Evolutionary conservation across 2,888 invertebrate genomes (phyloP), one percentile per base, ranked within the genome.

Genomic region (Endomychus coccineus): DNA sequence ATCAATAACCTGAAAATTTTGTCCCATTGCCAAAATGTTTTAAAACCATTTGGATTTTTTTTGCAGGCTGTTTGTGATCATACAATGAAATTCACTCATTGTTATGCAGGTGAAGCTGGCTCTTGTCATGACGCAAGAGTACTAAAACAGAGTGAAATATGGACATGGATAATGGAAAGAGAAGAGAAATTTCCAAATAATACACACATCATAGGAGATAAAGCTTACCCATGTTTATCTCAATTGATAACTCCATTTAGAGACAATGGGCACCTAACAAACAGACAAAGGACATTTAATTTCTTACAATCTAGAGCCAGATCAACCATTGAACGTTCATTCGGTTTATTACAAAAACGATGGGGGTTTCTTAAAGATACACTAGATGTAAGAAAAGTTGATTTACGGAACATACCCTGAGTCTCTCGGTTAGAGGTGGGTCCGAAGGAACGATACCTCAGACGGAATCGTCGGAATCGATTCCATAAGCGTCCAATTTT

Each of bases 151-250:
- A 42, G 42, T 36, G 39, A 34, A 21, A 17, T 40, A 16, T 40
- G 32, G 32, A 36, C 15, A 17, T 38, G 28, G 7, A 31, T 40
- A 10, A 34, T 16, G 24, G 29, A 24, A n/a, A 16, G 23, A 16
- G 25, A 21, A 10, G 28, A 27, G 21, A 40, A 40, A 35, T 40
- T 44, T 36, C 35, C 36, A 22, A 34, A 41, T 21, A 14, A 41
- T 32, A 36, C 39, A 9, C 40, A 41, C 30, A 28, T 44, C 9
- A 10, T 44, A 27, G 39, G 36, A 27, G 41, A 44, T 22, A 39
- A 40, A 36, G 44, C 33, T 5, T 41, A 44, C 36, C 41, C 39
- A 11, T 31, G 16, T 12, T 16, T 41, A 10, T 34, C 38, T 16
- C 25, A 28, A 27, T 12, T 44, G 10, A 35, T 41, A 15, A 30